phyloP scores from a whole-genome alignment of 2,797 vertebrate genomes.

The Enteromius mattozi region DNA sequence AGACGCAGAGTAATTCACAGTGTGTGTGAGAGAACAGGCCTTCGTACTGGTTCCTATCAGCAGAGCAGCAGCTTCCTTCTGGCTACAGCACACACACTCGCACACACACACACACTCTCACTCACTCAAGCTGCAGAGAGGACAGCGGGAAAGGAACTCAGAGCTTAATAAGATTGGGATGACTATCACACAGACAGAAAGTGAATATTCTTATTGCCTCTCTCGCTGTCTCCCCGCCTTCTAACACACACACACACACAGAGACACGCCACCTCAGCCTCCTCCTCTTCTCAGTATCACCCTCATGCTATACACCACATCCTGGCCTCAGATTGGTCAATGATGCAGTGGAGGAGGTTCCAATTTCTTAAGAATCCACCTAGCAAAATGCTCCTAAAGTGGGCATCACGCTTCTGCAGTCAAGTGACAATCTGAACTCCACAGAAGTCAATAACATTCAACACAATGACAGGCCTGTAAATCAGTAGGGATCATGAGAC shows the following conservation, averaged over 20 bases:
- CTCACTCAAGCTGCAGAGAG: conserved; percentile 40
- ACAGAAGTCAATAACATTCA: conserved; percentile 46
- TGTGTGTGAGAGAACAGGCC: conserved; percentile 39
- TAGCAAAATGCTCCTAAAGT: background rate
- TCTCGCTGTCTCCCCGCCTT: conserved; percentile 50
- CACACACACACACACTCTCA: conserved; percentile 9
- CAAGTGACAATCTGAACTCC: conserved; percentile 50
- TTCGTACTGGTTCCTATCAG: conserved; percentile 35
- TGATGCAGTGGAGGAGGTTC: conserved; percentile 17
- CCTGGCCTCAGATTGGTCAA: conserved; percentile 69
- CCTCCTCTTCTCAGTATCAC: conserved; percentile 68
- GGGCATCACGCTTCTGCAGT: conserved; percentile 30
- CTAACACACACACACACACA: conserved; percentile 14
- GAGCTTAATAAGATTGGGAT: conserved; percentile 81
- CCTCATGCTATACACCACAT: conserved; percentile 68
- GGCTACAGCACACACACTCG: conserved; percentile 33
- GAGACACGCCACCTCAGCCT: conserved; percentile 44
- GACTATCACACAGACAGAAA: conserved; percentile 77
- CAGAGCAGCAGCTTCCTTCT: conserved; percentile 53
- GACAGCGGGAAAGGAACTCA: conserved; percentile 61
- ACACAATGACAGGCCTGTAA: conserved; percentile 46
- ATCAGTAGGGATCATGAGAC: conserved; percentile 54
- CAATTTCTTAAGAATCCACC: conserved; percentile 10
- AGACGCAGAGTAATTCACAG: conserved; percentile 46
- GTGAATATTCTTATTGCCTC: conserved; percentile 62